These are phyloP conservation scores for Drosophila lowei DNA, from an alignment of 1,140 invertebrate species.

Conservation along the genomic window DNA sequence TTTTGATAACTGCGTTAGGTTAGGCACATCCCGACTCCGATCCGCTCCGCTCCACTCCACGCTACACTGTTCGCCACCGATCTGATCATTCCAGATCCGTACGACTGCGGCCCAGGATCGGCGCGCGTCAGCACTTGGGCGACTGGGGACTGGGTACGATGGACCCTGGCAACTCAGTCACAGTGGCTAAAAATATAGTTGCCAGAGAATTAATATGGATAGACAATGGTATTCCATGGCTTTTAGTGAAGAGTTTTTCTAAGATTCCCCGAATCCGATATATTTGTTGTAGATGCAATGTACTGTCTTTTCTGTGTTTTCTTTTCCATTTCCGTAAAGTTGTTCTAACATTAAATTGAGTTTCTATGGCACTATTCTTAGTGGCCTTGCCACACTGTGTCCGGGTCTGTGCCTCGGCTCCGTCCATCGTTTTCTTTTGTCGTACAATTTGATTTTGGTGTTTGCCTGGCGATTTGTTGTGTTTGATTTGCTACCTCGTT, in stretches of 20 bases:
- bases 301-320: too few species aligned
- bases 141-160: conserved; percentile 18
- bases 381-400: conserved; percentile 12
- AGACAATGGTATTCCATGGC: neutral
- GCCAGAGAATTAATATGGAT: neutral
- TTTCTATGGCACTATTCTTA: too few species aligned
- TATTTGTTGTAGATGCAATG: too few species aligned
- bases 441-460: conserved; percentile 78
- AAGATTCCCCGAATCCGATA: too few species aligned
- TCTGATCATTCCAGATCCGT: neutral
- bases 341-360: too few species aligned
- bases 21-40: conserved; percentile 14
- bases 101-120: conserved; percentile 48
- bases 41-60: neutral
- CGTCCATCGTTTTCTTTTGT: conserved; percentile 37
- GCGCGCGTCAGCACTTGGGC: conserved; percentile 69
- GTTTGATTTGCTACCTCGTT: conserved; percentile 70
- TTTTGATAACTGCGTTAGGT: conserved; percentile 79
- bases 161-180: neutral
- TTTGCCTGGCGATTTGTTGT: conserved; percentile 76
- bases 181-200: conserved; percentile 5
- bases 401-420: neutral
- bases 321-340: too few species aligned
- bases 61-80: neutral
- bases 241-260: too few species aligned